Evolutionary conservation across 2,797 vertebrate genomes (phyloP).

Genomic region (Chaenodraco wilsoni): DNA sequence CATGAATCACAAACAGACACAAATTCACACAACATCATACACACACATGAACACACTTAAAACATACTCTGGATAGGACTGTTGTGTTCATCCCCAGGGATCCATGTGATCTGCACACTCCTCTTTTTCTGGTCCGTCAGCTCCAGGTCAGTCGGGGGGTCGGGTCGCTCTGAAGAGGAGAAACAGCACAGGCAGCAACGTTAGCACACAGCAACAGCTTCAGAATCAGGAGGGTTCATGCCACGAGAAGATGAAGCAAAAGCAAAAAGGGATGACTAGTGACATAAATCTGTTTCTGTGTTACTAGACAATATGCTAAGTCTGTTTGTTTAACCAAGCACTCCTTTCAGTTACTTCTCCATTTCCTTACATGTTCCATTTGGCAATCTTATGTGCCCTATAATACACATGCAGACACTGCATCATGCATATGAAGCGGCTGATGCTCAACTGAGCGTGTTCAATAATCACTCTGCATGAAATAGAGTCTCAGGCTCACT

Average conservation of each 20-base stretch:
- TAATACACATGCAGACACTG: conserved; percentile 49
- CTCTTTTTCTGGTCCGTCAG: conserved; percentile 90
- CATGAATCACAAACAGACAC: conserved; percentile 3
- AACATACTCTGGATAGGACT: conserved; percentile 92
- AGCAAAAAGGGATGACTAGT: conserved; percentile 3
- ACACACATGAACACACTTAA: conserved; percentile 15
- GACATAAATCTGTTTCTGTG: neutral
- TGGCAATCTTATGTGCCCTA: neutral
- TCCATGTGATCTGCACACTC: conserved; percentile 93
- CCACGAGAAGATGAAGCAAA: conserved; percentile 41
- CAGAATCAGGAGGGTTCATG: conserved; percentile 31
- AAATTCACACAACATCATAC: neutral
- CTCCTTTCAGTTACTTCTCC: conserved; percentile 1
- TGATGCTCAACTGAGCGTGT: conserved; percentile 33
- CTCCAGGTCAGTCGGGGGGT: conserved; percentile 94
- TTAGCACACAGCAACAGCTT: conserved; percentile 25
- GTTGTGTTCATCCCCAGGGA: conserved; percentile 94
- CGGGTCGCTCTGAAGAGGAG: conserved; percentile 87
- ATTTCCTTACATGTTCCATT: conserved; percentile 25
- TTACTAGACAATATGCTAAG: neutral
- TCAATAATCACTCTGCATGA: conserved; percentile 55
- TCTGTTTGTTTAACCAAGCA: conserved; percentile 20
- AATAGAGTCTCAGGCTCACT: conserved; percentile 50
- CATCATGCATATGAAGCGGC: conserved; percentile 63
- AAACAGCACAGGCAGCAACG: conserved; percentile 42